These are phyloP conservation scores for Drosophila cardini DNA, from an alignment of 1,140 invertebrate species.

Conservation along the genomic window DNA sequence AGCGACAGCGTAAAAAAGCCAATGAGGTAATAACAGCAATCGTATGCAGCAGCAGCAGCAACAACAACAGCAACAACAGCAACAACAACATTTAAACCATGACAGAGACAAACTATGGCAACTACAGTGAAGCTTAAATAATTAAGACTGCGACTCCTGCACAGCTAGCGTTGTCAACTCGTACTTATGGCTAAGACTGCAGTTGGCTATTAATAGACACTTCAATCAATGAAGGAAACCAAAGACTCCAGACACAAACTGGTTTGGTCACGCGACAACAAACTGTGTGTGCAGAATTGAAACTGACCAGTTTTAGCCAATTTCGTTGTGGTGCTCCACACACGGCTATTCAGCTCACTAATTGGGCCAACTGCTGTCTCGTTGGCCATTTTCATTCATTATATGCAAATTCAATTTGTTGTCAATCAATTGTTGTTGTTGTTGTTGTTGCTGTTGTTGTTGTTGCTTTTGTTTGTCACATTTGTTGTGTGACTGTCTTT, in stretches of 20 bases:
- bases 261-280: conserved; percentile 38
- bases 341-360: conserved; percentile 3
- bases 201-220: conserved; percentile 22
- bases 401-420: conserved; percentile 52
- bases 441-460: conserved; percentile 17
- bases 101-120: conserved; percentile 55
- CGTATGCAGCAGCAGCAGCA: conserved; percentile 6
- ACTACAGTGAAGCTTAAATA: conserved; percentile 23
- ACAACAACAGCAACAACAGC: no score
- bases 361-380: conserved; percentile 30
- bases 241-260: conserved; percentile 74
- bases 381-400: conserved; percentile 36
- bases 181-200: conserved; percentile 20
- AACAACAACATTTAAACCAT: conserved; percentile 9
- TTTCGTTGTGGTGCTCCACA: conserved; percentile 4
- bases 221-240: conserved; percentile 24
- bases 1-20: neutral
- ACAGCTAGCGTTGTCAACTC: conserved; percentile 60
- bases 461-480: conserved; percentile 29
- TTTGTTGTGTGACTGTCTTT: conserved; percentile 28
- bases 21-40: conserved; percentile 20
- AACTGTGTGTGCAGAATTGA: conserved; percentile 15
- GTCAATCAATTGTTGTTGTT: conserved; percentile 35
- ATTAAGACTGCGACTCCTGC: conserved; percentile 28
- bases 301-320: conserved; percentile 11